Base-by-base conservation (phyloP, 2,888 invertebrate genomes). In the Drosophila mercatorum region DNA sequence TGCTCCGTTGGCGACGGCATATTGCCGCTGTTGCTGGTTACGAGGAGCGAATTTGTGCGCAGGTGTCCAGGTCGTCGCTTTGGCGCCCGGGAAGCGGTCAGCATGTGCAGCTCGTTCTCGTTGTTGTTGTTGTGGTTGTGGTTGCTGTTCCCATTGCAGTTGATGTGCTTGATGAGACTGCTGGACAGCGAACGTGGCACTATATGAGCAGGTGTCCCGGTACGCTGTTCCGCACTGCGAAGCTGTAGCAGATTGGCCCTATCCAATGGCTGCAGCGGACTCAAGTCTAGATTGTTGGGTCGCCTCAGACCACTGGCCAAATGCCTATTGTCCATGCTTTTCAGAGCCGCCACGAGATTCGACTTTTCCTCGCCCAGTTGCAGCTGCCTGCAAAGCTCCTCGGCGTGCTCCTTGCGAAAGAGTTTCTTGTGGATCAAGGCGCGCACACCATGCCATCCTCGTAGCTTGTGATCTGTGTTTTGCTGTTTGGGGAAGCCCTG, bases 401-500 rank as follows among this genome's bases (percentile, higher is more conserved):
- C 81, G 41, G 71, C 82, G 26, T 83, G 86, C 28, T 91, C 90
- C 60, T 90, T 92, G 38, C 93, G 91, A 60, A 93, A 93, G n/a
- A 93, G 89, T 57, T 92, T 92, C 75, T 92, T 92, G 68, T 93
- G 92, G 38, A 93, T 92, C 2, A 93, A 68, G 3, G 93, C 92
- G 14, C 93, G 89, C 4, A 93, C 93, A 2, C 92, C 92, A 71
- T 92, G 91, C 93, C 93, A 93, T 7, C 93, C 93, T 6, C 91
- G 87, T 2, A 92, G 81, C 69, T 92, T 93, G 17, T 90, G 91
- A 68, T 93, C 93, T 2, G 92, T 91, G 61, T 92, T 93, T 52
- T 92, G 93, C 47, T 93, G 92, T 65, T 93, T 93, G 44, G 93
- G 92, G 51, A 93, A 92, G 5, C 93, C 93, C 72, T 93, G 91